Base-by-base conservation (phyloP, 2,113 vertebrate species). In the Sus scrofa region DNA sequence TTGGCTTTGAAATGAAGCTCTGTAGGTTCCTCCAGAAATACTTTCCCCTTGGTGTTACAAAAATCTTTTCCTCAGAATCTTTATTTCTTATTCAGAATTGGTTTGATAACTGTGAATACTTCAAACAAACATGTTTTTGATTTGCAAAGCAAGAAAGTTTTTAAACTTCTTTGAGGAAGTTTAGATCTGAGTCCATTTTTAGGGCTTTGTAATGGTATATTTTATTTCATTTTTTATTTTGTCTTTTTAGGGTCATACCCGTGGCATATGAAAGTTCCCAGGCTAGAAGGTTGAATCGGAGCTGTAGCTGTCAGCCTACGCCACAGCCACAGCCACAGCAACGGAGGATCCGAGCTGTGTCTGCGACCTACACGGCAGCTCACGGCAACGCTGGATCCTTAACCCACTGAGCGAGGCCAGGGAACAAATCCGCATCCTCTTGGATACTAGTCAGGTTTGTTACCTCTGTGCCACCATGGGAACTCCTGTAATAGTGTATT, bases 141-240 rank as follows among this genome's bases (percentile, higher is more conserved):
- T 81, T 95, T 96, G 88, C 74, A 95, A 26, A 77, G n/a, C n/a
- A 82, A 87, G 58, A 58, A 89, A 62, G 12, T 8, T 34, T n/a
- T 63, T 94, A 71, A 78, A 11, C 22, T 50, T 92, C 18, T 89
- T 82, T 83, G 26, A 86, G 58, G 54, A 94, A 75, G 79, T 86
- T 85, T 56, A 50, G 18, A 58, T 54, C 20, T 16, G 15, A 89
- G 37, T 92, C 12, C 52, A 70, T 79, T 95, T 96, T 26, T 77
- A 81, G 62, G 63, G 79, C 39, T 62, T 83, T 77, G 32, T 85
- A 77, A 60, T 20, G 44, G 0, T 74, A 19, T 91, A 22, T 93
- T 96, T 95, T 95, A 86, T 44, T 44, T 44, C 8, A 44, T 44
- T 44, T 44, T 44, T 44, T 44, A 44, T 44, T 44, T 44, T 44